phyloP scores from a whole-genome alignment of 37 sponge, comb jelly and placozoan species.

The Cladorhizidae sp. region DNA sequence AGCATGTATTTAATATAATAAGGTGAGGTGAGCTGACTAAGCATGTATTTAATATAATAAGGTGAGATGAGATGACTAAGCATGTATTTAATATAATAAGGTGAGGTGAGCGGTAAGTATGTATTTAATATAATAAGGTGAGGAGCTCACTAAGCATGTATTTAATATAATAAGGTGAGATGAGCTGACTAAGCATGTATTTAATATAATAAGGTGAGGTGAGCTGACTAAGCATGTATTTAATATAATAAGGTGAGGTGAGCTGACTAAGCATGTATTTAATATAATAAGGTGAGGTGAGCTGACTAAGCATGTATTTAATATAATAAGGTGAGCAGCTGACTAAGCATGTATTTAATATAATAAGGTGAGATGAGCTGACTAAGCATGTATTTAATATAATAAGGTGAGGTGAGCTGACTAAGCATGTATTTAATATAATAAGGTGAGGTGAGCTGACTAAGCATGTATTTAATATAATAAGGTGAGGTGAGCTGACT shows the following conservation, averaged over 20 bases:
- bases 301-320: background rate
- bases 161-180: background rate
- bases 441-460: background rate
- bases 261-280: background rate
- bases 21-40: background rate
- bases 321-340: background rate
- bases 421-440: background rate
- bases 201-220: background rate
- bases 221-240: background rate
- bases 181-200: background rate
- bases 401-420: background rate
- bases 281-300: background rate
- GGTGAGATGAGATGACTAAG: background rate
- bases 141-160: no score
- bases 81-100: background rate
- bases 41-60: background rate
- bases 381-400: background rate
- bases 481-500: background rate
- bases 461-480: background rate
- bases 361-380: background rate
- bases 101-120: background rate
- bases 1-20: background rate
- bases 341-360: background rate
- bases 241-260: background rate
- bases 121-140: background rate